These are phyloP conservation scores for Liasis olivaceus DNA, from an alignment of 2,797 vertebrate genomes.

Conservation along the genomic window DNA sequence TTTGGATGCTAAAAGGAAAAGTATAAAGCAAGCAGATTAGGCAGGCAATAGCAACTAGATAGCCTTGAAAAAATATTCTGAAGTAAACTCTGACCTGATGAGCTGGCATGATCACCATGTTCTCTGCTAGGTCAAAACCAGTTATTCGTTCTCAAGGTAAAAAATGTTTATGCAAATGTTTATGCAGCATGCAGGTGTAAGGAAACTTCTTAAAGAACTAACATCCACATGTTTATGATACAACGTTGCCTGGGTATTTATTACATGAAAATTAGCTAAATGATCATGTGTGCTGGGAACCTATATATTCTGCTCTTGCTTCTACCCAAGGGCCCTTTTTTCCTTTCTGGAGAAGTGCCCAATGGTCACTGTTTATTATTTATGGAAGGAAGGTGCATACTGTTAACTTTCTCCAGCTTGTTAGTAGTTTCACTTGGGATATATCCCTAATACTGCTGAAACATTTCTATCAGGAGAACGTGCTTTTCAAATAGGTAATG, in stretches of 20 bases:
- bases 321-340: neutral
- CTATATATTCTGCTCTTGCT: neutral
- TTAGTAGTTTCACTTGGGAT: neutral
- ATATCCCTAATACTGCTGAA: neutral
- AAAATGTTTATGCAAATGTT: neutral
- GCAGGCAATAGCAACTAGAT: neutral
- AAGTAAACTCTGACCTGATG: neutral
- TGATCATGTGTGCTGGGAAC: neutral
- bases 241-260: neutral
- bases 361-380: neutral
- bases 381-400: neutral
- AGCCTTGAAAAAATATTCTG: neutral
- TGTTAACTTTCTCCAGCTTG: neutral
- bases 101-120: neutral
- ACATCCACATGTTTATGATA: neutral
- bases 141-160: neutral
- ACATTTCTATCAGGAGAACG: neutral
- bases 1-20: neutral
- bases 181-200: neutral
- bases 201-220: too few relatives aligned
- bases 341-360: neutral
- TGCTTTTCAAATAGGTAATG: neutral
- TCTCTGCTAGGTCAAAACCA: neutral
- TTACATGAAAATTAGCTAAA: neutral
- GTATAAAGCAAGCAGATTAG: neutral